Base-by-base conservation (phyloP, 2,888 invertebrate genomes). In the Epirrhoe alternata region DNA sequence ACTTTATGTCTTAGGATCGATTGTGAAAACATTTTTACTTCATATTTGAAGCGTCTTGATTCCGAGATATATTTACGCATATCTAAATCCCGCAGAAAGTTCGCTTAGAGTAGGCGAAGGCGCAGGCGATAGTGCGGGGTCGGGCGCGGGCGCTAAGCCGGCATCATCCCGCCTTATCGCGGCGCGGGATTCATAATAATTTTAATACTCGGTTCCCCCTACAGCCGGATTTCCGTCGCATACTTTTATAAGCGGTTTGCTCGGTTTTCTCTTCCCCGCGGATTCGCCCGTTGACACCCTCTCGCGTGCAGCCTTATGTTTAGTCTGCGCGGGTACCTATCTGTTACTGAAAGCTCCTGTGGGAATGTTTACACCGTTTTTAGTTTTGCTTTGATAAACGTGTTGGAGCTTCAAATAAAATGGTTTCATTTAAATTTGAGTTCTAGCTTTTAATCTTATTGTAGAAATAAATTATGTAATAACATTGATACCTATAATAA, bases 181-280 rank as follows among this genome's bases (percentile, higher is more conserved):
- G 74, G 69, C 79, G 79, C 83, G 83, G 87, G 88, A 89, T 90
- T 92, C 86, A 92, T 93, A 92, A 92, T 91, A 89, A 93, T 93
- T 92, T 93, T 92, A 91, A 92, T 92, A 90, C 88, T 78, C 79
- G 74, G 75, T 78, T 78, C 79, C 76, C 75, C 79, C 78, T 77
- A 74, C 68, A 72, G 70, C 76, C 78, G 81, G 84, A 85, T 84
- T 86, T 82, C 78, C 79, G 72, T 75, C 82, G 86, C 85, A 88
- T 87, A 86, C 84, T 88, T 88, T 84, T 86, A 85, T 85, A 88
- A 86, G 85, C 86, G 85, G 83, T 84, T 85, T 76, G 61, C 52
- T 68, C 56, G 59, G 54, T 51, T 57, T 47, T 64, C 79, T 77
- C 81, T 77, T 83, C 81, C 80, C 82, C 75, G 69, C 78, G 83